A percentile compares a stretch with the other conserved stretches of the same genome.
Conservation (phyloP, 2,797 vertebrate species). For the Coregonus ussuriensis region DNA sequence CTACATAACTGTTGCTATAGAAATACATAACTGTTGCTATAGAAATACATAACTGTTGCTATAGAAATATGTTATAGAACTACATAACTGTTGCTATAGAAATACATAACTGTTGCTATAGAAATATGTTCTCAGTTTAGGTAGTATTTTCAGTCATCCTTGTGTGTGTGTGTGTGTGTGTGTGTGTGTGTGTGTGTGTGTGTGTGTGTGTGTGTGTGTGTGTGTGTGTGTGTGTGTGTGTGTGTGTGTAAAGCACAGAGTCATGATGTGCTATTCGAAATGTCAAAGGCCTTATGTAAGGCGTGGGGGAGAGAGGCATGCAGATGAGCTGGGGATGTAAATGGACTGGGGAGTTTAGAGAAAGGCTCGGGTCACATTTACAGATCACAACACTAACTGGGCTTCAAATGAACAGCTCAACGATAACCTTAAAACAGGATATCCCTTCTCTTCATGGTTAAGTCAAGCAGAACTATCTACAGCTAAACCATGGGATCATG, state of each 20-base stretch:
- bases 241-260: neutral
- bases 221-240: neutral
- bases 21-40: too few species aligned
- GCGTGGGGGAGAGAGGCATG: neutral
- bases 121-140: neutral
- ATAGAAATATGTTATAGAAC: neutral
- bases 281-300: conserved; percentile 17
- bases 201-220: neutral
- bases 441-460: neutral
- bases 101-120: neutral
- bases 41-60: too few species aligned
- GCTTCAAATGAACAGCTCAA: neutral
- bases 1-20: too few species aligned
- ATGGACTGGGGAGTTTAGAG: too few species aligned
- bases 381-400: neutral
- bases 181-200: too few species aligned
- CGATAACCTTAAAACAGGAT: neutral
- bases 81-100: neutral
- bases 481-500: too few species aligned
- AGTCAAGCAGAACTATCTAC: too few species aligned
- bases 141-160: neutral
- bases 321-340: neutral
- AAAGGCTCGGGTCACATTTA: neutral
- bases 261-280: neutral
- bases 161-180: too few species aligned